Evolutionary conservation across 2,888 invertebrate species (phyloP).

Genomic region (Coleophora deauratella): DNA sequence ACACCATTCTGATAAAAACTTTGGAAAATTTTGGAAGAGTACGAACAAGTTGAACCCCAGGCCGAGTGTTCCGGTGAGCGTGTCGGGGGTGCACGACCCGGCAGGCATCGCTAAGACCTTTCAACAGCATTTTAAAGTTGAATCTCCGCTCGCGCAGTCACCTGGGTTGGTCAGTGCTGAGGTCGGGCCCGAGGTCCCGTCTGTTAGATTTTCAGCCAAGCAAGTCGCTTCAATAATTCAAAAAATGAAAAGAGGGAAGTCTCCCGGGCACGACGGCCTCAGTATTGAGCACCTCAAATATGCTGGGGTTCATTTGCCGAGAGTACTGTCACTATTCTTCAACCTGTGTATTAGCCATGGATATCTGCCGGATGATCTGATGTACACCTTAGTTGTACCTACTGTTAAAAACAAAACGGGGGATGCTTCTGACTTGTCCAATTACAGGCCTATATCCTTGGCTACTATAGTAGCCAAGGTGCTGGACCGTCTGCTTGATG

Average conservation of each 20-base stretch:
- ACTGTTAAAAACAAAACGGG: conserved; percentile 9
- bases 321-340: conserved; percentile 1
- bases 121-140: background rate
- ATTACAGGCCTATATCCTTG: conserved; percentile 14
- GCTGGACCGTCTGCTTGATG: conserved; percentile 13
- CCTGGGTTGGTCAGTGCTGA: background rate
- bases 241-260: background rate
- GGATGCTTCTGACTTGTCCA: conserved; percentile 5
- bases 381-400: conserved; percentile 1
- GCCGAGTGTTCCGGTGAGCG: conserved; percentile 9
- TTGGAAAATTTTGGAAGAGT: background rate
- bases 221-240: background rate
- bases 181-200: background rate
- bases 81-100: conserved; percentile 7
- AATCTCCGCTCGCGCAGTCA: background rate
- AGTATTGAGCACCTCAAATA: conserved; percentile 8
- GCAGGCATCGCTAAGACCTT: background rate
- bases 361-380: conserved; percentile 1
- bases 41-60: background rate
- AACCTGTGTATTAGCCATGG: conserved; percentile 2
- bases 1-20: background rate
- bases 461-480: conserved; percentile 14
- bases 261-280: conserved; percentile 6
- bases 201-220: background rate
- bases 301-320: conserved; percentile 5